Evolutionary conservation across 2,797 vertebrate species (phyloP), one percentile per base, ranked within the genome.

Genomic region (Muscicapa striata): DNA sequence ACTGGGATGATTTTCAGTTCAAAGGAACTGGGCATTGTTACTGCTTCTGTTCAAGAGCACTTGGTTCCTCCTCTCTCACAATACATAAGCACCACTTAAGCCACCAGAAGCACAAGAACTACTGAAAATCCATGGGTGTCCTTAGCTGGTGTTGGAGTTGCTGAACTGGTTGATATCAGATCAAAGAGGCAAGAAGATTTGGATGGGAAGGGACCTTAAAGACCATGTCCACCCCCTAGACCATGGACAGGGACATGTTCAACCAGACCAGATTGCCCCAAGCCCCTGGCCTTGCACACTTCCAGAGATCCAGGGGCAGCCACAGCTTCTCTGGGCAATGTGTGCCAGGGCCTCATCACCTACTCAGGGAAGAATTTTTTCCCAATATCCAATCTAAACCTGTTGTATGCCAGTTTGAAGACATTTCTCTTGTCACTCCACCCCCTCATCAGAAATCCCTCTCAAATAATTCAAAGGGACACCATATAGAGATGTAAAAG

Each of bases 201-300:
- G 34, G 1, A 22, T 41, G 32, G 22, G 11, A 78, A 72, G 5
- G 5, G 45, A 15, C 22, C 26, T 46, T 32, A 46, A 52, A 64
- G 9, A 52, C 1, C 24, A 27, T 11, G 17, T 36, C 22, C 38
- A 67, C 13, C 1, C 2, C 27, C 1, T 5, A 7, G 52, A 22
- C 19, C 7, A 9, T 13, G 5, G 19, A 6, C 9, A 78, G 40
- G 9, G 30, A 27, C 15, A 13, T 0, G 4, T 52, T 32, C n/a
- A 14, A 40, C 21, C 23, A 27, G 1, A 2, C 20, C 29, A 34
- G 22, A 1, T 14, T 23, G 5, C 6, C 48, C 6, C 40, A 34
- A 70, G 4, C 2, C 24, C 18, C 46, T 40, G 51, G 21, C 21
- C 40, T 40, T 41, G 38, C 1, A 36, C 45, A 11, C 2, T 52